Evolutionary conservation across 1,140 invertebrate species (phyloP).

Genomic region (Apolygus lucorum): DNA sequence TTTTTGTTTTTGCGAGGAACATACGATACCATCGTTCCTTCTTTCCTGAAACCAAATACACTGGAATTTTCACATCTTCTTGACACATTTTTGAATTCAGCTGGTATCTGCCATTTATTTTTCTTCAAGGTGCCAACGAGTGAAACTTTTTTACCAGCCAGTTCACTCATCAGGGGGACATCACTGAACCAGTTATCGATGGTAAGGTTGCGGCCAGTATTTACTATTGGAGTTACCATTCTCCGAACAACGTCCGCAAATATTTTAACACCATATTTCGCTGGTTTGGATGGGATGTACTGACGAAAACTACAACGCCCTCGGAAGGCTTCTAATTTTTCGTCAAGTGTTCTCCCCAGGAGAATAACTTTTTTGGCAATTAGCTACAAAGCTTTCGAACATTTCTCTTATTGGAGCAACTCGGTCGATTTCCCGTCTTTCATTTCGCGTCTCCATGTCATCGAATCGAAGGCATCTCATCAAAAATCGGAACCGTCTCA

Average conservation of each 20-base stretch:
- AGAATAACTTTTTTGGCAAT: conserved; percentile 37
- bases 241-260: conserved; percentile 33
- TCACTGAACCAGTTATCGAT: conserved; percentile 34
- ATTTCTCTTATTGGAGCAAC: conserved; percentile 38
- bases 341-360: conserved; percentile 38
- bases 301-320: conserved; percentile 40
- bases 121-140: conserved; percentile 36
- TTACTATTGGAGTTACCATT: conserved; percentile 29
- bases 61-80: not conserved
- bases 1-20: not conserved
- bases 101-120: conserved; percentile 37
- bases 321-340: conserved; percentile 39
- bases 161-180: conserved; percentile 22
- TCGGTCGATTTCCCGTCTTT: conserved; percentile 29
- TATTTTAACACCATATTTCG: conserved; percentile 39
- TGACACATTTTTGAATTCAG: conserved; percentile 37
- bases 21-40: not conserved
- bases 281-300: conserved; percentile 40
- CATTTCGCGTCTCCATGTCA: not conserved
- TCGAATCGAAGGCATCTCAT: not conserved
- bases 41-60: not conserved
- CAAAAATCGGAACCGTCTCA: not conserved
- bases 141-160: conserved; percentile 36
- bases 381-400: conserved; percentile 37
- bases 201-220: conserved; percentile 34